These are phyloP conservation scores for Gila orcuttii DNA, from an alignment of 2,113 vertebrate genomes.

Conservation along the genomic window DNA sequence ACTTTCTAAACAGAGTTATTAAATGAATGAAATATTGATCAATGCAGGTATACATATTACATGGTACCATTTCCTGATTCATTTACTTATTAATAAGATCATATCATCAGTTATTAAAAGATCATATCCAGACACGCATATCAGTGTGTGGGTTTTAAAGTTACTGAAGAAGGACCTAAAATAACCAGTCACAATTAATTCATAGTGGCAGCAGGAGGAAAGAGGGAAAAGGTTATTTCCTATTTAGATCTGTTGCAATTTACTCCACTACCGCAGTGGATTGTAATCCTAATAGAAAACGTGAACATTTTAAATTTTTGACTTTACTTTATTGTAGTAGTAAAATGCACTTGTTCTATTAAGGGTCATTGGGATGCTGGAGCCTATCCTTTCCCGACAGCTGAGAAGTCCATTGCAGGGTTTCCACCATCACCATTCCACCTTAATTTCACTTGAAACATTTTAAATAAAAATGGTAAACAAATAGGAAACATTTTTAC, in stretches of 20 bases:
- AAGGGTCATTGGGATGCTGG: too few relatives aligned
- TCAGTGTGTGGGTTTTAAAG: not conserved
- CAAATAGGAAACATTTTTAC: too few relatives aligned
- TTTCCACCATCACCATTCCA: too few relatives aligned
- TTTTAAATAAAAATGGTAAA: too few relatives aligned
- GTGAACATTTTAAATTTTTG: too few relatives aligned
- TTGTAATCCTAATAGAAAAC: not conserved
- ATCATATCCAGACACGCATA: not conserved
- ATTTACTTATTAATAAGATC: slow-evolving; percentile 13
- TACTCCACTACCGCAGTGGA: not conserved
- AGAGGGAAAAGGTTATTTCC: not conserved
- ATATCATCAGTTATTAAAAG: not conserved
- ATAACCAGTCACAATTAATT: not conserved
- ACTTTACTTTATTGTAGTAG: too few relatives aligned
- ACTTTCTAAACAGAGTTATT: slow-evolving; percentile 15
- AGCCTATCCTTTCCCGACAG: too few relatives aligned
- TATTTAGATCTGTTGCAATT: not conserved
- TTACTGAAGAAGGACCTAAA: not conserved
- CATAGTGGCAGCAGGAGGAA: not conserved
- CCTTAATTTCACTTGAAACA: too few relatives aligned
- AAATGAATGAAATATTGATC: not conserved
- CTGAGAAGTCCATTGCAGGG: too few relatives aligned
- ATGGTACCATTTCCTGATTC: slow-evolving; percentile 11
- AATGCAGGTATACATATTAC: not conserved
- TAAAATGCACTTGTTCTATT: too few relatives aligned